Evolutionary conservation across 1,140 invertebrate species (phyloP).

Genomic region (Bombus ignitus): DNA sequence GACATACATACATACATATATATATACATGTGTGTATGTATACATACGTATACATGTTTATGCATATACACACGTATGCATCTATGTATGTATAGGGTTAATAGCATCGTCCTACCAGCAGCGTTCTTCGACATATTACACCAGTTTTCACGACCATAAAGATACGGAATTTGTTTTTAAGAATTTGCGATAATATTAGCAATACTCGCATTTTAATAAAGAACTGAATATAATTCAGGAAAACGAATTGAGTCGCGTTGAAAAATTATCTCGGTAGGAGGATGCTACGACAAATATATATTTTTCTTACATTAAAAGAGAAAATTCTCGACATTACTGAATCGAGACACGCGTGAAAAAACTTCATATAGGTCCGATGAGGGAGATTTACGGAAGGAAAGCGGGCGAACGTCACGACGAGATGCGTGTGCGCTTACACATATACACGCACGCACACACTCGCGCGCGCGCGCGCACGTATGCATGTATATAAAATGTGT

Average conservation of each 20-base stretch:
- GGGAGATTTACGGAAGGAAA: not conserved
- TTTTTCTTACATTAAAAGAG: slow-evolving; percentile 37
- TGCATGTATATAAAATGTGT: not conserved
- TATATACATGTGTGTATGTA: not conserved
- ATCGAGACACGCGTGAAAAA: slow-evolving; percentile 19
- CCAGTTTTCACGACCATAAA: no score
- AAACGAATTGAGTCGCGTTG: not conserved
- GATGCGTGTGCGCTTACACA: slow-evolving; percentile 5
- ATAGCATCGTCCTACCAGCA: slow-evolving; percentile 32
- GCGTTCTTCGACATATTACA: not conserved
- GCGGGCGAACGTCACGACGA: not conserved
- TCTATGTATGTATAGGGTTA: not conserved
- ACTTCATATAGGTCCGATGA: not conserved
- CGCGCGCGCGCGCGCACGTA: not conserved
- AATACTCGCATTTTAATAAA: slow-evolving; percentile 11
- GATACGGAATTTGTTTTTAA: no score
- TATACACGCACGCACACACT: slow-evolving; percentile 2
- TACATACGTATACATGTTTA: not conserved
- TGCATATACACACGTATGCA: not conserved
- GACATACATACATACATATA: not conserved
- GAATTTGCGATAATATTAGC: not conserved
- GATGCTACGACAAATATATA: slow-evolving; percentile 18
- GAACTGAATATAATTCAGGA: not conserved
- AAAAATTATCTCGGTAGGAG: slow-evolving; percentile 33
- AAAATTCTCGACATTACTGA: slow-evolving; percentile 33